These are phyloP conservation scores for Bombus polaris DNA, from an alignment of 1,140 invertebrate genomes.

Conservation along the genomic window DNA sequence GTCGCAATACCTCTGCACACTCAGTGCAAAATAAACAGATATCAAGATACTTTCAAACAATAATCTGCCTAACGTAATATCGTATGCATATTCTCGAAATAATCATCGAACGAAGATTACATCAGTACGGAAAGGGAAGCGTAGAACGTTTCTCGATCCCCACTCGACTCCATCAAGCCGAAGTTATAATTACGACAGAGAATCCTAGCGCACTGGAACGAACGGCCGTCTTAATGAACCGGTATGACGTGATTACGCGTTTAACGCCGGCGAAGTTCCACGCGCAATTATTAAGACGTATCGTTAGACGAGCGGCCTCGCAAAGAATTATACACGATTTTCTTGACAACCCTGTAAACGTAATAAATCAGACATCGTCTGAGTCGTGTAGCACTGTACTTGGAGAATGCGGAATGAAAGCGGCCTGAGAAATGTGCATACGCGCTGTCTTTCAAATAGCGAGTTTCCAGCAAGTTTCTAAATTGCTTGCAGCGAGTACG, in stretches of 20 bases:
- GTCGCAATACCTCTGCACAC: no score
- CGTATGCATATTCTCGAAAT: not conserved
- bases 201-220: slow-evolving; percentile 1
- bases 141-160: not conserved
- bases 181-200: slow-evolving; percentile 38
- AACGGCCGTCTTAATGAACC: slow-evolving; percentile 12
- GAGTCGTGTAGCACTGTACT: not conserved
- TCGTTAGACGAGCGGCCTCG: not conserved
- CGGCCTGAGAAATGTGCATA: not conserved
- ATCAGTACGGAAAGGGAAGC: not conserved
- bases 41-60: no score
- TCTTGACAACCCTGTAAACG: not conserved
- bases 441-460: slow-evolving; percentile 12
- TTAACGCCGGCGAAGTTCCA: not conserved
- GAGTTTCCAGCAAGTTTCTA: slow-evolving; percentile 19
- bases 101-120: not conserved
- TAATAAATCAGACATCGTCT: not conserved
- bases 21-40: no score
- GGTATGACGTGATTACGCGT: slow-evolving; percentile 22
- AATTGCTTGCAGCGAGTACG: slow-evolving; percentile 5
- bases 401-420: not conserved
- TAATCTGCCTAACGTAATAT: not conserved
- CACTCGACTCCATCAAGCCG: not conserved
- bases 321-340: slow-evolving; percentile 6
- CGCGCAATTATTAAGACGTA: slow-evolving; percentile 24